Conservation (phyloP, 2,113 vertebrate genomes). For the Myiozetetes cayanensis region DNA sequence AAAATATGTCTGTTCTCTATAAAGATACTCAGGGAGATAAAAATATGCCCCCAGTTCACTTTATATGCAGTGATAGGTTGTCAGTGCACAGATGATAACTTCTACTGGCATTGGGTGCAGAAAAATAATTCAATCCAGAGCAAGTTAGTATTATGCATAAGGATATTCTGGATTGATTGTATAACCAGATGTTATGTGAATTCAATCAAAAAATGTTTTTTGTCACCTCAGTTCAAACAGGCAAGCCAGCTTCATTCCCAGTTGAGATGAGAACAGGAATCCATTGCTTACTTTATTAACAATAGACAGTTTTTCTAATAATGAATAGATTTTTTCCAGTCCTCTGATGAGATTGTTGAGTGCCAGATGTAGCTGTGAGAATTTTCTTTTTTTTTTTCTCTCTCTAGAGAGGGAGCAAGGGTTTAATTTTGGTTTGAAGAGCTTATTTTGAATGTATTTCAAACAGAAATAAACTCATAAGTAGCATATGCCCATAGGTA, state of each 20-base stretch:
- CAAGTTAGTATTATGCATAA: neutral
- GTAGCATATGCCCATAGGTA: neutral
- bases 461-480: neutral
- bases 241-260: slow-evolving; percentile 26
- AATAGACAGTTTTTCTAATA: slow-evolving; percentile 31
- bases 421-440: neutral
- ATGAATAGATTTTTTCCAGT: slow-evolving; percentile 18
- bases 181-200: slow-evolving; percentile 44
- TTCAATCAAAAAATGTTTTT: slow-evolving; percentile 23
- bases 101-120: neutral
- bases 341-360: slow-evolving; percentile 8
- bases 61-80: neutral
- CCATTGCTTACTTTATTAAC: slow-evolving; percentile 32
- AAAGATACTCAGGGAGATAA: neutral
- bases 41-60: neutral
- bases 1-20: neutral
- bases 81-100: neutral
- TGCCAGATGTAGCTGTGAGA: neutral
- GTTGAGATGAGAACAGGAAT: slow-evolving; percentile 7
- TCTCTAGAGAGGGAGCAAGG: neutral
- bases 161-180: slow-evolving; percentile 26
- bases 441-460: neutral
- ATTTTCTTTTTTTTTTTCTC: neutral
- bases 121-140: neutral
- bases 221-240: slow-evolving; percentile 36